Conservation (phyloP, 2,797 vertebrate species). For the Halcyon chelicuti region DNA sequence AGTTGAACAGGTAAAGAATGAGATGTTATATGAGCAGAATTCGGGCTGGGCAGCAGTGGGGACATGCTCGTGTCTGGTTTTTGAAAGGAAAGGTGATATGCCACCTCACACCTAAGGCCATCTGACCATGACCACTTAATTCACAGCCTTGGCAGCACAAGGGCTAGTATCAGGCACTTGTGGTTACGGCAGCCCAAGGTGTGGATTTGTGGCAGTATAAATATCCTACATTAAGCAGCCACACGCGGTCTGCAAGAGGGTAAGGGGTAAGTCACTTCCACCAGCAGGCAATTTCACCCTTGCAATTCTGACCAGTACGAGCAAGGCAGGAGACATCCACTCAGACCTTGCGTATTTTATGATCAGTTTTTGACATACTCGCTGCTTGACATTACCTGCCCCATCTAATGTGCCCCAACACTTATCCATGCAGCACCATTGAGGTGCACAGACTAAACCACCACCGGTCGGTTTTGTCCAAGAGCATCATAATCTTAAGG, state of each 20-base stretch:
- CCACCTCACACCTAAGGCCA: neutral
- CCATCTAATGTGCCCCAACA: neutral
- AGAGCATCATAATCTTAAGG: neutral
- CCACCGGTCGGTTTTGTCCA: neutral
- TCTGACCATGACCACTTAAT: neutral
- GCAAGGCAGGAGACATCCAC: neutral
- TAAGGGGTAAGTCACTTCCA: neutral
- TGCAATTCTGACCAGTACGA: neutral
- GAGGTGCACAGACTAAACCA: neutral
- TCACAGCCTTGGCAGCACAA: neutral
- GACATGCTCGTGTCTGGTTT: neutral
- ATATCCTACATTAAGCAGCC: neutral
- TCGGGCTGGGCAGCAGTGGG: neutral
- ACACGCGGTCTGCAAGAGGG: fast-evolving
- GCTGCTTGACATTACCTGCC: neutral
- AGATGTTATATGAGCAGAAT: neutral
- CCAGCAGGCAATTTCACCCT: neutral
- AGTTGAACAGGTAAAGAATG: neutral
- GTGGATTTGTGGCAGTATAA: neutral
- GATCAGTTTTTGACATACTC: neutral
- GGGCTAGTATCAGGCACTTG: neutral
- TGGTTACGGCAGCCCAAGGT: neutral
- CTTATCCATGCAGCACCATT: neutral
- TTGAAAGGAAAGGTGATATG: neutral
- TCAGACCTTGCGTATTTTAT: neutral